phyloP scores from a whole-genome alignment of 1,140 invertebrate species.

The Conus ventricosus region DNA sequence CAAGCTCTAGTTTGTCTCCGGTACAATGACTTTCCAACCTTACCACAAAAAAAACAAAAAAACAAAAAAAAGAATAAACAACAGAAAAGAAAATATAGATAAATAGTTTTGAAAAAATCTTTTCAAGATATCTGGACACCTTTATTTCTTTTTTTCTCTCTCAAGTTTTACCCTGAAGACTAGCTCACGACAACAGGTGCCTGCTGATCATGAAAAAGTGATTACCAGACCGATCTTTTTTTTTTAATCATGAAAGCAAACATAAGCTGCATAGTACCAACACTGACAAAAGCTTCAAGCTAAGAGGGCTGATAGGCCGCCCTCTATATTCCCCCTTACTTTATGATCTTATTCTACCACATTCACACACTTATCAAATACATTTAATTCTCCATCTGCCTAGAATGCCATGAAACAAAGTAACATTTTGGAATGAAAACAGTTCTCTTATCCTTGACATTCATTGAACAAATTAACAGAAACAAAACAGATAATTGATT shows the following conservation, averaged over 20 bases:
- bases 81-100: neutral
- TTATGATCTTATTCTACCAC: neutral
- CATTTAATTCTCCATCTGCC: neutral
- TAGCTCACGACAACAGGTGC: neutral
- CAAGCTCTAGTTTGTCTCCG: neutral
- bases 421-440: neutral
- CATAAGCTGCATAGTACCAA: neutral
- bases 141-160: neutral
- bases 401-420: neutral
- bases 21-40: too few species aligned
- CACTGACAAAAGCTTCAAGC: neutral
- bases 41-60: too few species aligned
- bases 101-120: neutral
- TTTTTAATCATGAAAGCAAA: neutral
- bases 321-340: neutral
- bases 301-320: conserved; percentile 15
- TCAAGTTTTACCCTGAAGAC: neutral
- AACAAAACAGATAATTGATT: neutral
- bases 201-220: neutral
- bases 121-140: neutral
- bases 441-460: conserved; percentile 40
- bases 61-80: too few species aligned
- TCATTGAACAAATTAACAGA: neutral
- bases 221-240: neutral
- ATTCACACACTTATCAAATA: neutral